These are phyloP conservation scores for Mesocentrotus franciscanus DNA, from an alignment of 53 echinoderm and acorn worm genomes.

Conservation along the genomic window DNA sequence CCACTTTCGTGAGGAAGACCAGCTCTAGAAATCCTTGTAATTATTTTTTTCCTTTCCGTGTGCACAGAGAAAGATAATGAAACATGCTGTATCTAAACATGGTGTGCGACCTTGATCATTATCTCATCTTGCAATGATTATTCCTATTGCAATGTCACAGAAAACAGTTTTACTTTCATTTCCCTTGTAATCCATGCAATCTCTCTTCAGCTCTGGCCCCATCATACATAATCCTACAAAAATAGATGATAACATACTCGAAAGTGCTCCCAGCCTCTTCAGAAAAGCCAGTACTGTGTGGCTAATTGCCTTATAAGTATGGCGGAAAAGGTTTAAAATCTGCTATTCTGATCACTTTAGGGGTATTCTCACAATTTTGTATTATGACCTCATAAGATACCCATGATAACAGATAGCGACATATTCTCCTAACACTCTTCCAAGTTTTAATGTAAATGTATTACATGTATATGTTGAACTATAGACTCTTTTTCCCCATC, in stretches of 20 bases:
- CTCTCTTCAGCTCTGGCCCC: neutral
- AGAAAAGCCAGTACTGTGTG: neutral
- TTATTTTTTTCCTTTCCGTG: neutral
- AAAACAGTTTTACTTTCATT: neutral
- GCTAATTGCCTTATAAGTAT: neutral
- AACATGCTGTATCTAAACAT: conserved; percentile 5
- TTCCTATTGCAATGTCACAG: neutral
- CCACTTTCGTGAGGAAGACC: neutral
- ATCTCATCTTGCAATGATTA: conserved; percentile 11
- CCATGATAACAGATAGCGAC: neutral
- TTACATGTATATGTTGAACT: too few species aligned
- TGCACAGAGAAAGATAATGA: conserved; percentile 6
- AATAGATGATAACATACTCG: neutral
- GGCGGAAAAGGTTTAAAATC: neutral
- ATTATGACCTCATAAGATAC: neutral
- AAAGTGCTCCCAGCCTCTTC: neutral
- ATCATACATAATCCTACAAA: neutral
- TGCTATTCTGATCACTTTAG: neutral
- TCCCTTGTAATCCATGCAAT: neutral
- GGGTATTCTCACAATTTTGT: neutral
- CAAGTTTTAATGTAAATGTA: neutral
- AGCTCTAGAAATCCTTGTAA: neutral
- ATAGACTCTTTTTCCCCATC: too few species aligned
- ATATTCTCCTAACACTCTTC: neutral
- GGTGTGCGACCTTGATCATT: neutral